Conservation (phyloP, 92 coral and sea anemone species). For the Scolanthus callimorphus region DNA sequence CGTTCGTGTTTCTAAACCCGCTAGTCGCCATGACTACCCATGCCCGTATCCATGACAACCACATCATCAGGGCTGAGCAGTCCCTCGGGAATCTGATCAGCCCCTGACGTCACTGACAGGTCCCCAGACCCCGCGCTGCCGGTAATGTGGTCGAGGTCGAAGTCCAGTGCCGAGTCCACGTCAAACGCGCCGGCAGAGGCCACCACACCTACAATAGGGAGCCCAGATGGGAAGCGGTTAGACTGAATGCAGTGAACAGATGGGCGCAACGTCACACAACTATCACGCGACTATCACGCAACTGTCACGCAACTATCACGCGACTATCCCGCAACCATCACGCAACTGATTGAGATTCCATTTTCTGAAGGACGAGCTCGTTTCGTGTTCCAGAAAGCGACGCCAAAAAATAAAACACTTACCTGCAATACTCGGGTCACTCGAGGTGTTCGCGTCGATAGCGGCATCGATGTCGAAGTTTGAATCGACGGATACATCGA, state of each 20-base stretch:
- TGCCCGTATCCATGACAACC: constrained; percentile 43
- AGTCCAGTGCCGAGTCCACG: constrained; percentile 67
- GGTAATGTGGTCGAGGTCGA: constrained; percentile 61
- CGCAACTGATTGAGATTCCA: too few species aligned
- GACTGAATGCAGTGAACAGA: too few species aligned
- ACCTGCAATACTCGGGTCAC: constrained; percentile 80
- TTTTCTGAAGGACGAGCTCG: too few species aligned
- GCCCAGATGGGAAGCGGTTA: too few species aligned
- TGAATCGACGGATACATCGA: constrained; percentile 75
- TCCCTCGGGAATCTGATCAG: constrained; percentile 42
- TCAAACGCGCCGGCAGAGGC: constrained; percentile 57
- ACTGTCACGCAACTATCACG: neutral
- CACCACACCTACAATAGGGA: constrained; percentile 36
- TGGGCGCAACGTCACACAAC: too few species aligned
- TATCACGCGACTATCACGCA: neutral
- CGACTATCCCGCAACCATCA: neutral
- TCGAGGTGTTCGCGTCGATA: constrained; percentile 76
- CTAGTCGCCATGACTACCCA: constrained; percentile 8
- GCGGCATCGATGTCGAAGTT: constrained; percentile 94
- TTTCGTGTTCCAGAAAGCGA: too few species aligned
- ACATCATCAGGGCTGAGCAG: constrained; percentile 54
- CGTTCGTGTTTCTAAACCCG: too few species aligned
- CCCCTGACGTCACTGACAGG: constrained; percentile 39
- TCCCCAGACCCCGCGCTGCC: constrained; percentile 34
- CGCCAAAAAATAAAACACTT: neutral